A percentile compares a stretch with the other conserved stretches of the same genome.
Evolutionary conservation across 2,113 vertebrate species (phyloP).

Genomic region (Lycaon pictus): DNA sequence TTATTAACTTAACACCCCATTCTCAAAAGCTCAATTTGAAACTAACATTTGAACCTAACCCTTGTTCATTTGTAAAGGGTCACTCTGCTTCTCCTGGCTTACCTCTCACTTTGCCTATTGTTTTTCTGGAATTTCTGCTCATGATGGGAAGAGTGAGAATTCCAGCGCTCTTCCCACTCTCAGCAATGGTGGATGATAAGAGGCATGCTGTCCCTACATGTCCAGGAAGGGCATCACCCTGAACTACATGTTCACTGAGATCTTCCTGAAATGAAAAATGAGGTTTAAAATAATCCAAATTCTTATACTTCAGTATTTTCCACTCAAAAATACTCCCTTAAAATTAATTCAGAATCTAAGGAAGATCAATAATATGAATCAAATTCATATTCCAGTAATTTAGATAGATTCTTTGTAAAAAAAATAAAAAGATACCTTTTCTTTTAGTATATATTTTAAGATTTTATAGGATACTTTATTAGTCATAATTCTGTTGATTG

Average conservation of each 20-base stretch:
- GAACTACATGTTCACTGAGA: constrained; percentile 93
- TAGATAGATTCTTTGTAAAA: background rate
- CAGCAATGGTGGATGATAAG: constrained; percentile 94
- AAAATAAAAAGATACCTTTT: background rate
- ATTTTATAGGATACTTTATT: background rate
- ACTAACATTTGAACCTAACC: constrained; percentile 14
- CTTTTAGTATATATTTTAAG: constrained; percentile 15
- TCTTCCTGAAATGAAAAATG: constrained; percentile 91
- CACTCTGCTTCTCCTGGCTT: constrained; percentile 50
- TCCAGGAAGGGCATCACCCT: constrained; percentile 93
- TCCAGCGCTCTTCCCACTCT: constrained; percentile 93
- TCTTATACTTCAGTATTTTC: constrained; percentile 7
- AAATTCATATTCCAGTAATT: constrained; percentile 23
- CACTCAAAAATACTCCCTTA: constrained; percentile 23
- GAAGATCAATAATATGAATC: background rate
- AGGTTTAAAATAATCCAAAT: constrained; percentile 33
- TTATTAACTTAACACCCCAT: background rate
- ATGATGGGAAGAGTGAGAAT: constrained; percentile 96
- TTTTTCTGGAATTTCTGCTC: constrained; percentile 94
- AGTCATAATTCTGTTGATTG: background rate
- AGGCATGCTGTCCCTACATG: constrained; percentile 95
- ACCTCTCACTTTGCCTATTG: constrained; percentile 98
- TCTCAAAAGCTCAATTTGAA: constrained; percentile 52
- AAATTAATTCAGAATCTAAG: constrained; percentile 13
- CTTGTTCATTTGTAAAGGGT: constrained; percentile 23